These are phyloP conservation scores for Stratiolaelaps scimitus DNA, from an alignment of 1,140 invertebrate genomes.

Conservation along the genomic window DNA sequence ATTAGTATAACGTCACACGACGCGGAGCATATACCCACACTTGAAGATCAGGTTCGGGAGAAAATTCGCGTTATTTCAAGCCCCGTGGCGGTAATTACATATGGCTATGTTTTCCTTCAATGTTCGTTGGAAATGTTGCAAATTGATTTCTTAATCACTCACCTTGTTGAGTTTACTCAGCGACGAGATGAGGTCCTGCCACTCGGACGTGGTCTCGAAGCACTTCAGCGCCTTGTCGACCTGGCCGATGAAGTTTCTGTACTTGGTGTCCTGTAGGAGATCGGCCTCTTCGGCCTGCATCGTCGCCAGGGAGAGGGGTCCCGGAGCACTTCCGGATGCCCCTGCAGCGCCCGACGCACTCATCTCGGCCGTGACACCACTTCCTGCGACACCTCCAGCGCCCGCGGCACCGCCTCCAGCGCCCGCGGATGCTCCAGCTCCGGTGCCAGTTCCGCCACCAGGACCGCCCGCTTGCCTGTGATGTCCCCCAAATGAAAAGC, in stretches of 20 bases:
- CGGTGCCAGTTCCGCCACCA: too few relatives aligned
- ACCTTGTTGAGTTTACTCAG: conserved; percentile 85
- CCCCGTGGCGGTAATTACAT: too few relatives aligned
- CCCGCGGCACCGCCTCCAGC: conserved; percentile 20
- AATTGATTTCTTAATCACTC: too few relatives aligned
- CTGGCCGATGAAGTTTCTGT: conserved; percentile 58
- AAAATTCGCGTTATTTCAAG: too few relatives aligned
- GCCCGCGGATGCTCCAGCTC: too few relatives aligned
- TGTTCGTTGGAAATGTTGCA: too few relatives aligned
- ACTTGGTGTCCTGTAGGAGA: conserved; percentile 53
- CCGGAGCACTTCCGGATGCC: neutral
- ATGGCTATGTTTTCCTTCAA: too few relatives aligned
- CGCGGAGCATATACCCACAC: too few relatives aligned
- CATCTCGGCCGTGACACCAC: neutral
- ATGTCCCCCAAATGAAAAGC: too few relatives aligned
- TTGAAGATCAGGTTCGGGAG: too few relatives aligned
- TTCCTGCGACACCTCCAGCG: conserved; percentile 20
- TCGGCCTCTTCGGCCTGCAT: conserved; percentile 27
- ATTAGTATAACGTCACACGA: too few relatives aligned
- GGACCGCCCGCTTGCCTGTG: too few relatives aligned
- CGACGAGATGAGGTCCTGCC: conserved; percentile 85
- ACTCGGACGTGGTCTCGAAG: conserved; percentile 88
- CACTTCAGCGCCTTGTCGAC: conserved; percentile 79
- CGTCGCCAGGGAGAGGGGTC: neutral
- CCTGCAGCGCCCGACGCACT: conserved; percentile 6